Conservation (phyloP, 1,140 invertebrate species). For the Myzus persicae region DNA sequence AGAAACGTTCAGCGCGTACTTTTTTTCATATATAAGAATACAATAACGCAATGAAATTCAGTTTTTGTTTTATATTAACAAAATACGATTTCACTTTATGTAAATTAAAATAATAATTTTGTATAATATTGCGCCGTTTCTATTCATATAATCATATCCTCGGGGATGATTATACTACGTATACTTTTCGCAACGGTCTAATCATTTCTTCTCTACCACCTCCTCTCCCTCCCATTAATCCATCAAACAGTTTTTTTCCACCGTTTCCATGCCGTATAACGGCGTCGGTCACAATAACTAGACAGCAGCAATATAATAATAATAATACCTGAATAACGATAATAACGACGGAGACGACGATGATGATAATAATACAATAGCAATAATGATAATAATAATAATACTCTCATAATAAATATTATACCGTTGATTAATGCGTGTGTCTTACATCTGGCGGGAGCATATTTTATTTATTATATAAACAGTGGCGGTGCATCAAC, state of each 20-base stretch:
- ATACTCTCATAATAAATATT: conserved; percentile 1
- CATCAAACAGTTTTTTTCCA: not conserved
- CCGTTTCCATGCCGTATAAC: not conserved
- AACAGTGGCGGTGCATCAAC: conserved; percentile 10
- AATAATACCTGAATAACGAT: not conserved
- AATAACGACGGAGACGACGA: not conserved
- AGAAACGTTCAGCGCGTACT: not conserved
- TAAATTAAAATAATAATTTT: not conserved
- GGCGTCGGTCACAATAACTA: not conserved
- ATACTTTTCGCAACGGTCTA: not conserved
- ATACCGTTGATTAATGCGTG: conserved; percentile 24
- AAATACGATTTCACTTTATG: not conserved
- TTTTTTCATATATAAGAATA: not conserved
- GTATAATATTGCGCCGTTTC: not conserved
- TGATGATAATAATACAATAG: not conserved
- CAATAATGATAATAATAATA: conserved; percentile 14
- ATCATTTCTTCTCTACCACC: not conserved
- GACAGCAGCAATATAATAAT: not conserved
- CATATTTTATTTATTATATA: not conserved
- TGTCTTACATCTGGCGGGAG: conserved; percentile 27
- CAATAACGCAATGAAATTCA: not conserved
- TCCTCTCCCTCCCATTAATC: no score
- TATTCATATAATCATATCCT: not conserved
- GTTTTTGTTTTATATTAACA: not conserved
- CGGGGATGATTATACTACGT: not conserved